These are phyloP conservation scores for Heliconius aoede DNA, from an alignment of 2,888 invertebrate genomes.

Conservation along the genomic window DNA sequence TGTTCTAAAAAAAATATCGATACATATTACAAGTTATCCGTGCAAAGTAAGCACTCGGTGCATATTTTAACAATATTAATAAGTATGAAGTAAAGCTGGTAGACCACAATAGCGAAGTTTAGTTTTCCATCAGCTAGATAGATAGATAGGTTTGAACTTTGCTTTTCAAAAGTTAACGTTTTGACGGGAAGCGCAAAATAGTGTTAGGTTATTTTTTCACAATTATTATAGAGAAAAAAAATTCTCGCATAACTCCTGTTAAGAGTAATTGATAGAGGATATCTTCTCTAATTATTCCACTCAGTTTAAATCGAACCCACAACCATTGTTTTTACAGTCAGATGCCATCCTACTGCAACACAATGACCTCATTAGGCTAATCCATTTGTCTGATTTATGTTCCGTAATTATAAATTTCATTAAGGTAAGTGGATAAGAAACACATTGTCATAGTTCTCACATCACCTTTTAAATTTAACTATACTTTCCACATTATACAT, in stretches of 20 bases:
- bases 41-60: neutral
- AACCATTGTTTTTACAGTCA: neutral
- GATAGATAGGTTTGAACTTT: constrained; percentile 31
- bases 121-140: constrained; percentile 30
- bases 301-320: neutral
- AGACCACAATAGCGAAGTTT: constrained; percentile 34
- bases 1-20: neutral
- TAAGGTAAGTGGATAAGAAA: too few relatives aligned
- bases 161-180: constrained; percentile 28
- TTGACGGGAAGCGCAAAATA: constrained; percentile 13
- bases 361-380: neutral
- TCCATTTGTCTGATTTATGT: too few relatives aligned
- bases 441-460: too few relatives aligned
- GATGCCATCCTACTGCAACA: neutral
- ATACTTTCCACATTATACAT: too few relatives aligned
- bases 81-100: constrained; percentile 23
- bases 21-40: neutral
- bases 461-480: too few relatives aligned
- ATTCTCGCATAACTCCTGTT: too few relatives aligned
- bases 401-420: too few relatives aligned
- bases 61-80: constrained; percentile 31
- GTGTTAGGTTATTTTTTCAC: neutral
- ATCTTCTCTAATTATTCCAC: neutral
- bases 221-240: too few relatives aligned
- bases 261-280: too few relatives aligned